Evolutionary conservation across 2,113 vertebrate genomes (phyloP).

Genomic region (Morone chrysops): DNA sequence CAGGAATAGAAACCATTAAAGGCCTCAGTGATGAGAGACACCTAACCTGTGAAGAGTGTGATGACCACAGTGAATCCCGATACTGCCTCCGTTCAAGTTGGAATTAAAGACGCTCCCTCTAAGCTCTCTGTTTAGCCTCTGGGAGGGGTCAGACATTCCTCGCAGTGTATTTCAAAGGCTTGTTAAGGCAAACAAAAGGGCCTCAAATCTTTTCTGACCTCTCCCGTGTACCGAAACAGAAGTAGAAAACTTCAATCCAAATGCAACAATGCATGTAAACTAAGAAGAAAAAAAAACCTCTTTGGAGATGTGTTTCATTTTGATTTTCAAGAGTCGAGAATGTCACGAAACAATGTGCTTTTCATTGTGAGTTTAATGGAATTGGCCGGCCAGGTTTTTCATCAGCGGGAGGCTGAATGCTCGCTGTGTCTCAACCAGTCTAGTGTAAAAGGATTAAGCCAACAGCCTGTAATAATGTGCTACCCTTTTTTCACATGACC

Average conservation of each 20-base stretch:
- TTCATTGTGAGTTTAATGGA: constrained; percentile 60
- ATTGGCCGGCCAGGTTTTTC: constrained; percentile 27
- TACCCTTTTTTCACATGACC: constrained; percentile 81
- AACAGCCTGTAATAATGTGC: constrained; percentile 79
- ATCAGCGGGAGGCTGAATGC: constrained; percentile 61
- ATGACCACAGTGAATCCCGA: not conserved
- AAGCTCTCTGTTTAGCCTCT: not conserved
- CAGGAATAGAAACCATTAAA: constrained; percentile 57
- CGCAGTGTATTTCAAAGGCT: constrained; percentile 10
- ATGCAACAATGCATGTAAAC: not conserved
- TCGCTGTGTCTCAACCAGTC: constrained; percentile 62
- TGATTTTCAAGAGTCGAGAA: constrained; percentile 16
- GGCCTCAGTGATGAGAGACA: constrained; percentile 6
- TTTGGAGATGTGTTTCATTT: constrained; percentile 21
- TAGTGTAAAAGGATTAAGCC: constrained; percentile 83
- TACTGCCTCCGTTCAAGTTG: not conserved
- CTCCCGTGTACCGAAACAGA: not conserved
- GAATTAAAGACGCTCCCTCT: not conserved
- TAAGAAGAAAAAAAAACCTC: not conserved
- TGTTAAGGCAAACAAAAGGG: constrained; percentile 26
- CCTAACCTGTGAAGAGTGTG: constrained; percentile 18
- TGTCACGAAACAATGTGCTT: constrained; percentile 43
- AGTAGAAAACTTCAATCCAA: not conserved
- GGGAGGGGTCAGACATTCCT: constrained; percentile 12
- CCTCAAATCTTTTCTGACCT: not conserved